Conservation (phyloP, 2,797 vertebrate species). For the Halcyon smyrnensis region DNA sequence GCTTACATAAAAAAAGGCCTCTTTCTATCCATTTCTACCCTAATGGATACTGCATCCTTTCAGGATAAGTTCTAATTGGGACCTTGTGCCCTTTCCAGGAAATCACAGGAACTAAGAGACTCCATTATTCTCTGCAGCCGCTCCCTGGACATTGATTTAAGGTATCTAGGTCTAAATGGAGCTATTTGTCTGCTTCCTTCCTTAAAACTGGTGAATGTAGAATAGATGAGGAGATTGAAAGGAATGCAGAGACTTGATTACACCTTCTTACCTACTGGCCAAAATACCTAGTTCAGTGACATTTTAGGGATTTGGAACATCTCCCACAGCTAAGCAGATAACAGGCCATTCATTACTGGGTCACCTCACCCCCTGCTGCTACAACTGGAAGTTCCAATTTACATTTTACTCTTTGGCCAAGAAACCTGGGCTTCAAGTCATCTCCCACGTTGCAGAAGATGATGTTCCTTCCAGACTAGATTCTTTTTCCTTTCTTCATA, state of each 20-base stretch:
- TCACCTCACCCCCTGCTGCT: background rate
- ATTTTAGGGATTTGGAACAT: background rate
- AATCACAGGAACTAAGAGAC: background rate
- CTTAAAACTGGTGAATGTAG: background rate
- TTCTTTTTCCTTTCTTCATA: background rate
- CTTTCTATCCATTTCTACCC: background rate
- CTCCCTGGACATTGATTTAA: conserved; percentile 27
- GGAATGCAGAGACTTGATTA: background rate
- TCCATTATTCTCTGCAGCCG: background rate
- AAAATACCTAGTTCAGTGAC: background rate
- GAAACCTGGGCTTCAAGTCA: background rate
- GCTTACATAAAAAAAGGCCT: background rate
- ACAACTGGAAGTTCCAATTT: background rate
- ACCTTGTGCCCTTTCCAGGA: conserved; percentile 5
- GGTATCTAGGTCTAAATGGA: background rate
- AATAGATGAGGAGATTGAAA: background rate
- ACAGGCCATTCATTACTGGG: background rate
- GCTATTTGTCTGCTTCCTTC: background rate
- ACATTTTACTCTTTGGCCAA: background rate
- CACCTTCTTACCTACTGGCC: background rate
- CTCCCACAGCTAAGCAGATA: background rate
- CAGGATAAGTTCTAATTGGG: conserved; percentile 44
- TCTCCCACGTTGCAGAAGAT: background rate
- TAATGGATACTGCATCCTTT: background rate
- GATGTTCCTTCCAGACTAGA: background rate